Evolutionary conservation across 2,888 invertebrate species (phyloP).

Genomic region (Metellina segmentata): DNA sequence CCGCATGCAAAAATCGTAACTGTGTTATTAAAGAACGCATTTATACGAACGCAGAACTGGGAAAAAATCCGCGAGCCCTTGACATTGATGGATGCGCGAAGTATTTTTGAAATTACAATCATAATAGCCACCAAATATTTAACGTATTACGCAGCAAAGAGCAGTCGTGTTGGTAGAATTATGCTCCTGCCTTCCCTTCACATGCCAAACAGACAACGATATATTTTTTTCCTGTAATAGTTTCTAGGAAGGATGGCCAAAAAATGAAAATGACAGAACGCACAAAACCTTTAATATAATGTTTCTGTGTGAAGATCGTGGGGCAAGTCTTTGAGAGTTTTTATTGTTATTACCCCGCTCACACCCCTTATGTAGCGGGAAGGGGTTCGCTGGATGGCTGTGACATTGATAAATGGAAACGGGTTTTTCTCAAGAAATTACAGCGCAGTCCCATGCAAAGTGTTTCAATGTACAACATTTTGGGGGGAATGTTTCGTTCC

Average conservation of each 20-base stretch:
- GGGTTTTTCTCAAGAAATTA: conserved; percentile 66
- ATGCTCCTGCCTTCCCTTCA: conserved; percentile 41
- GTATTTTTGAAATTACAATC: conserved; percentile 76
- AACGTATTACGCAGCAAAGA: conserved; percentile 70
- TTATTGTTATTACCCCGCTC: conserved; percentile 37
- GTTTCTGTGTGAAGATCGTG: conserved; percentile 73
- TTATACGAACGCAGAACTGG: conserved; percentile 65
- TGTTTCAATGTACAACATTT: conserved; percentile 71
- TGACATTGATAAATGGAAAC: conserved; percentile 74
- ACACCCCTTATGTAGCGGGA: conserved; percentile 5
- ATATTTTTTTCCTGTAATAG: conserved; percentile 72
- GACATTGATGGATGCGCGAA: conserved; percentile 73
- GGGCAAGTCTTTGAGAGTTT: conserved; percentile 56
- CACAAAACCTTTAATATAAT: conserved; percentile 72
- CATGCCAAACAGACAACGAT: conserved; percentile 65
- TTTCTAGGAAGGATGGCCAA: conserved; percentile 74
- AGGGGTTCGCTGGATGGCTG: conserved; percentile 49
- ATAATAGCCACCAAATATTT: conserved; percentile 76
- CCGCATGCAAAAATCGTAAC: conserved; percentile 74
- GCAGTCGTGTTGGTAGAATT: conserved; percentile 70
- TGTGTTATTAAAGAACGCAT: conserved; percentile 75
- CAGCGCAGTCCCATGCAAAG: conserved; percentile 63
- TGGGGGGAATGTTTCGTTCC: conserved; percentile 53
- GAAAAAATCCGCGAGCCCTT: conserved; percentile 62
- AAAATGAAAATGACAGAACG: conserved; percentile 73